phyloP scores from a whole-genome alignment of 1,140 invertebrate species.

The Zaprionus ornatus region DNA sequence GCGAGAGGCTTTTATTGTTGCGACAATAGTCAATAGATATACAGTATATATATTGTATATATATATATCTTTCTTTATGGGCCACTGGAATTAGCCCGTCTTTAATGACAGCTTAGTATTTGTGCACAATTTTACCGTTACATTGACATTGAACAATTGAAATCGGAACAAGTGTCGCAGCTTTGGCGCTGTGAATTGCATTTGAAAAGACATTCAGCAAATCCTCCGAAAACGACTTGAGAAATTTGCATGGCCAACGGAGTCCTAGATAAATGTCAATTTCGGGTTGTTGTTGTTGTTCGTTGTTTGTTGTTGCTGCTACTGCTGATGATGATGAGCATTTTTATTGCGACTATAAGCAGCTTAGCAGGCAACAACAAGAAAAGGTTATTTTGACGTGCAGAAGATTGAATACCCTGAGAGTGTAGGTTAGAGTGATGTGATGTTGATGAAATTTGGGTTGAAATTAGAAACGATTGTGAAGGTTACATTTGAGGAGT shows the following conservation, averaged over 20 bases:
- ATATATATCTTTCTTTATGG: background rate
- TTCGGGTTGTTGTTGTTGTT: background rate
- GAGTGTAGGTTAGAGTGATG: background rate
- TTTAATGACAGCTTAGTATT: conserved; percentile 5
- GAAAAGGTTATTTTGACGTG: background rate
- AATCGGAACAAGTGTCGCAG: background rate
- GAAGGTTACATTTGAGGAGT: background rate
- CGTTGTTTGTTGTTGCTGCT: background rate
- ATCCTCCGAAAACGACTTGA: conserved; percentile 11
- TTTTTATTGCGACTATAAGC: conserved; percentile 31
- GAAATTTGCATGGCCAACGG: conserved; percentile 1
- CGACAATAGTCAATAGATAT: conserved; percentile 36
- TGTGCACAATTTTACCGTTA: background rate
- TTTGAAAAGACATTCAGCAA: conserved; percentile 5
- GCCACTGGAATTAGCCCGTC: background rate
- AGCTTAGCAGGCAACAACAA: conserved; percentile 13
- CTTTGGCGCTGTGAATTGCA: background rate
- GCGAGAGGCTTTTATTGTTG: conserved; percentile 47
- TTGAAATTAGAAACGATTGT: background rate
- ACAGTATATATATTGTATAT: background rate
- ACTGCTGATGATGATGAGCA: conserved; percentile 10
- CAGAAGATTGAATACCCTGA: background rate
- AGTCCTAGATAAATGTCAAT: conserved; percentile 12
- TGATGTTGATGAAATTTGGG: background rate
- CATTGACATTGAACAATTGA: conserved; percentile 6